phyloP scores from a whole-genome alignment of 2,888 invertebrate genomes.

The Boloria selene region DNA sequence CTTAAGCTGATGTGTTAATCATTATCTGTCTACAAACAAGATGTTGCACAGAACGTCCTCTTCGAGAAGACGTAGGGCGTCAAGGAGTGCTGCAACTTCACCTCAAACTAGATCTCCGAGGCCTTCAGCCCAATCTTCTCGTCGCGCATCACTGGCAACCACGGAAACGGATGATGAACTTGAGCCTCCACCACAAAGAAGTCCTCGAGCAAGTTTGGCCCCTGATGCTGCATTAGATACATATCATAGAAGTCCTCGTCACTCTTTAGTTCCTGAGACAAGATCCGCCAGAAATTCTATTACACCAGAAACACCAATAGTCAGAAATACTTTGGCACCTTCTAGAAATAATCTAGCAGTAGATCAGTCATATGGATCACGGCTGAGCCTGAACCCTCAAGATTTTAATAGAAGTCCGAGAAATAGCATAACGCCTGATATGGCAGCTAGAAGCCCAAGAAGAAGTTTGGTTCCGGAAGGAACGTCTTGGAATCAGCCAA shows the following conservation, averaged over 20 bases:
- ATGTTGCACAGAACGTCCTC: constrained; percentile 87
- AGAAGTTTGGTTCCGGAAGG: constrained; percentile 84
- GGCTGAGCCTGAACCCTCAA: constrained; percentile 82
- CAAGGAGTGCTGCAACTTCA: constrained; percentile 85
- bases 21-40: constrained; percentile 34
- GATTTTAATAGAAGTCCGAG: constrained; percentile 78
- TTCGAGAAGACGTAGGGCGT: constrained; percentile 85
- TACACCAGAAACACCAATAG: constrained; percentile 82
- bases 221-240: constrained; percentile 79
- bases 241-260: constrained; percentile 81
- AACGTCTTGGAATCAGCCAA: constrained; percentile 79
- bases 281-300: constrained; percentile 85
- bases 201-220: constrained; percentile 82
- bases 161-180: constrained; percentile 84
- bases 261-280: constrained; percentile 80
- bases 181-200: constrained; percentile 71
- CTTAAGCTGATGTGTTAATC: neutral
- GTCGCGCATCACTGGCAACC: constrained; percentile 84
- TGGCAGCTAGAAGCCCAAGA: constrained; percentile 80
- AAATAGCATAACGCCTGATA: constrained; percentile 76
- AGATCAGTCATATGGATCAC: constrained; percentile 79
- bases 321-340: constrained; percentile 80
- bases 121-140: constrained; percentile 70
- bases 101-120: constrained; percentile 82
- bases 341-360: constrained; percentile 84